Evolutionary conservation across 1,140 invertebrate genomes (phyloP).

Genomic region (Cherax destructor): DNA sequence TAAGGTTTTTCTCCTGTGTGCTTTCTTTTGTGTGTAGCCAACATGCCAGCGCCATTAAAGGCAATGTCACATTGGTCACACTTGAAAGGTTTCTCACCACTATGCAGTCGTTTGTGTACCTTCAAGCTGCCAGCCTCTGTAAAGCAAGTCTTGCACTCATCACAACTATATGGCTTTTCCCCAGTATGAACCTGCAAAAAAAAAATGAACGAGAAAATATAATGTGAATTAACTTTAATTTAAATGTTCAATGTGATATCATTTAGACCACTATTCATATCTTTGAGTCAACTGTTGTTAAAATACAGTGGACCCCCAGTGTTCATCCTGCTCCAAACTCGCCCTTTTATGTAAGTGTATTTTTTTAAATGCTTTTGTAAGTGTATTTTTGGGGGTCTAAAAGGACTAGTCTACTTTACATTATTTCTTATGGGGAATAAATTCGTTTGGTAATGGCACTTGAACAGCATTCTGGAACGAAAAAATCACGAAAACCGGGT

Average conservation of each 20-base stretch:
- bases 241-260: neutral
- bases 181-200: conserved; percentile 52
- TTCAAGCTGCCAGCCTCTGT: conserved; percentile 85
- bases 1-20: conserved; percentile 96
- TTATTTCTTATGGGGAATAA: no score
- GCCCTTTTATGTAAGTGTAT: no score
- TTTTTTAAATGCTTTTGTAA: no score
- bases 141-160: conserved; percentile 81
- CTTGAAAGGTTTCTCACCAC: conserved; percentile 96
- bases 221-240: neutral
- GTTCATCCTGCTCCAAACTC: no score
- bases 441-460: no score
- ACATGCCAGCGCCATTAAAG: conserved; percentile 94
- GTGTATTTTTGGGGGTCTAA: no score
- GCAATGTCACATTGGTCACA: conserved; percentile 95
- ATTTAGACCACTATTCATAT: neutral
- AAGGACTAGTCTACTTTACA: no score
- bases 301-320: no score
- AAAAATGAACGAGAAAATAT: neutral
- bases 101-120: conserved; percentile 97
- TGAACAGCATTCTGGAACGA: no score
- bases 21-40: conserved; percentile 93
- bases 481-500: no score
- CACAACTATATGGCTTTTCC: conserved; percentile 79
- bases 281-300: neutral